These are phyloP conservation scores for Sminthurinus aureus DNA, from an alignment of 2,888 invertebrate genomes.

Conservation along the genomic window DNA sequence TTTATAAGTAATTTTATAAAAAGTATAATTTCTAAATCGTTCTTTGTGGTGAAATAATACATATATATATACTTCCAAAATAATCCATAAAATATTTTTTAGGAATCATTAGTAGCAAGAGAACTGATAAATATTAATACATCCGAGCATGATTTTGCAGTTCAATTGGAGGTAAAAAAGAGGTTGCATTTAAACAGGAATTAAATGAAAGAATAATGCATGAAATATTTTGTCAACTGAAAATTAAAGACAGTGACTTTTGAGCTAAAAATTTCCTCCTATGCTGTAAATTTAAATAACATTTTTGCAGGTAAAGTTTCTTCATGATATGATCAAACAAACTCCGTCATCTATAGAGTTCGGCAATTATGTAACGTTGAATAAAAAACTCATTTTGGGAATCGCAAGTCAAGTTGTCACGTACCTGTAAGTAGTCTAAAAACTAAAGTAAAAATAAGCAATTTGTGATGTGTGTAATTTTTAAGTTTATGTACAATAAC, in stretches of 20 bases:
- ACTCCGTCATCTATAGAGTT: constrained; percentile 17
- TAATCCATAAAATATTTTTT: background rate
- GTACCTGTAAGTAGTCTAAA: no score
- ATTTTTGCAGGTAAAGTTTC: constrained; percentile 32
- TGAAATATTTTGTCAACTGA: no score
- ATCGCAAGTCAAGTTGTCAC: no score
- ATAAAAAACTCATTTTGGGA: constrained; percentile 34
- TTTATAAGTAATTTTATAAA: background rate
- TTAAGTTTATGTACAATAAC: no score
- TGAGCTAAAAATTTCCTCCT: background rate
- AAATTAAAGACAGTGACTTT: background rate
- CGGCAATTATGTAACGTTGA: constrained; percentile 36
- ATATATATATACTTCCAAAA: background rate
- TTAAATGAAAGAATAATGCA: no score
- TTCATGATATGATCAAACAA: constrained; percentile 36
- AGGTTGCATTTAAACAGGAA: no score
- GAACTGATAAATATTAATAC: constrained; percentile 8
- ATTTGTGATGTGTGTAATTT: no score
- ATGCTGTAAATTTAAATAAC: no score
- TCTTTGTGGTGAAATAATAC: background rate
- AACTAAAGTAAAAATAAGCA: no score
- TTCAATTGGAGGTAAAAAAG: constrained; percentile 33
- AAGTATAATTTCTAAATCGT: background rate
- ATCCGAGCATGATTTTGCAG: background rate
- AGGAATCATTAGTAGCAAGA: constrained; percentile 23